Base-by-base conservation (phyloP, 2,888 invertebrate species). In the Timandra comae region DNA sequence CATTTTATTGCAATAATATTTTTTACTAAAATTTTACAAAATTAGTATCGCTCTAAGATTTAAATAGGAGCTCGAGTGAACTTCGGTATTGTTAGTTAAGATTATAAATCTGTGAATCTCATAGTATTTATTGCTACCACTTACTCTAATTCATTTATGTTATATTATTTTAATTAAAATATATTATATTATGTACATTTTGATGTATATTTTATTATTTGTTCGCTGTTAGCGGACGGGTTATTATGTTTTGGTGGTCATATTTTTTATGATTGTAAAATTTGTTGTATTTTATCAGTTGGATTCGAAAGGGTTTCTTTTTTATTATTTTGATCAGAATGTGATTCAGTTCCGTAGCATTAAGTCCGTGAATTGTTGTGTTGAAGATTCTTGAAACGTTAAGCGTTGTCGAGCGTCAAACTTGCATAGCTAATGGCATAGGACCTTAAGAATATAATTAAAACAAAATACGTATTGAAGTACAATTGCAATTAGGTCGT, bases 81-180 rank as follows among this genome's bases (percentile, higher is more conserved):
- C 68, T 73, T 81, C 77, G 80, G 80, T 82, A 77, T 79, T 84
- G 81, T 82, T 82, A 84, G 80, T 78, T 84, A 84, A 82, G 82
- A 82, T 84, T 82, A 77, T 63, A 76, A 82, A 85, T 84, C 84
- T 85, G 84, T 84, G 85, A 85, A 84, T 84, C 84, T 85, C 84
- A 84, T 81, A 85, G 82, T 85, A 84, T 85, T 85, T 84, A 84
- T 84, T 81, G 75, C 79, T 81, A 79, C 81, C 79, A 77, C 75
- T 81, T 81, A 81, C 69, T 78, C 67, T 82, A 75, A 80, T 74
- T 60, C 76, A 78, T 81, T 16, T 81, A 78, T 76, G 79, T 82
- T 81, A 80, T 84, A 67, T 78, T 47, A 41, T 78, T 74, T 77
- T 77, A 72, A 78, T 78, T 73, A 63, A 70, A 79, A 82, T 77